Base-by-base conservation (phyloP, 1,140 invertebrate genomes). In the Euwallacea fornicatus region DNA sequence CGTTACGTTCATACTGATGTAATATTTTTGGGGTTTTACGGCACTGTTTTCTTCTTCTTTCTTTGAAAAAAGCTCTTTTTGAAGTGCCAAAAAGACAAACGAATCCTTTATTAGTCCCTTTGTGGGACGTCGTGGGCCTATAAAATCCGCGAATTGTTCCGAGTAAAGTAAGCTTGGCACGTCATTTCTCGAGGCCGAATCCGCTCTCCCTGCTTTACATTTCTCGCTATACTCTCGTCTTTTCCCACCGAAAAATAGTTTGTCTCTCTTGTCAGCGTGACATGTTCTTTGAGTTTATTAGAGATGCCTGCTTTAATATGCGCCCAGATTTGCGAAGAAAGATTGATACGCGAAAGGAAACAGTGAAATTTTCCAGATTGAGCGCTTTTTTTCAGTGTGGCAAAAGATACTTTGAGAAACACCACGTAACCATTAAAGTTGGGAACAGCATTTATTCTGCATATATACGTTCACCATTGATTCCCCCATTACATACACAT, bases 161-260 rank as follows among this genome's bases (percentile, higher is more conserved):
- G 42, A 65, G 63, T 54, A 43, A 61, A 65, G 63, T 54, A 65
- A 65, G 50, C 63, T 53, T 65, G 63, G 63, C 63, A 64, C 61
- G 63, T 65, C 63, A 65, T 50, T 65, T 65, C 47, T 65, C 10
- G 59, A 58, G 13, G 33, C 59, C 59, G 11, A 61, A 61, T 43
- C 10, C 11, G 42, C 59, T 41, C 15, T 61, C 59, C 11, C 16
- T 21, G 59, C 59, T 61, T 61, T 61, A 61, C 43, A 42, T 61
- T 61, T 10, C 55, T 61, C 59, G 59, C 21, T 61, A 11, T 41
- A 61, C 59, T 61, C 43, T 61, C 43, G 43, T 61, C 59, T 21
- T 42, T 61, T 11, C 59, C 59, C 11, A 41, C 9, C 8, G 59
- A 61, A 61, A 56, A 61, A 61, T 61, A 33, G 59, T 61, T 61